Evolutionary conservation across 2,888 invertebrate species (phyloP), one percentile per base, ranked within the genome.

Genomic region (Limnephilus auricula): DNA sequence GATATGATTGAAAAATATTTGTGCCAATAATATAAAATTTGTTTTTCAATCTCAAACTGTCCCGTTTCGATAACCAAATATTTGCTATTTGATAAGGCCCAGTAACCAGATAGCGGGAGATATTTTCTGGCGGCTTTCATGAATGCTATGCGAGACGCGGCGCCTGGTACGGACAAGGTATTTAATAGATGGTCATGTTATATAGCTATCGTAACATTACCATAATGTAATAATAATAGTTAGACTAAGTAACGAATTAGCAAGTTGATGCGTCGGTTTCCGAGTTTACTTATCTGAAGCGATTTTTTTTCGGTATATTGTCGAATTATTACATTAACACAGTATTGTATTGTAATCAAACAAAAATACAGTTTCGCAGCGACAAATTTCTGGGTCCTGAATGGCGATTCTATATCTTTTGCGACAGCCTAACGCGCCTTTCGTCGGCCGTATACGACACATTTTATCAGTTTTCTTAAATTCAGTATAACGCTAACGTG

Each of bases 21-120:
- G 0, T 18, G 25, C 25, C 25, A 65, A 65, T n/a, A 65, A 25
- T 65, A 65, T 65, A 65, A 6, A 65, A 65, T n/a, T 65, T 65
- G 65, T 65, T 65, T 65, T 65, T 65, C 65, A 65, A 65, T 65
- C 50, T 65, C 45, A 15, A 80, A 15, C 80, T 82, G 34, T 82
- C 6, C 34, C 25, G 15, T 82, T 37, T 34, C 31, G 10, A 82
- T 82, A 82, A 82, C 34, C 82, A 82, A 82, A 82, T 82, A 82
- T 82, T 82, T 82, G 82, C 18, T 15, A 34, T 82, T 82, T 34
- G 82, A 82, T 82, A 82, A 82, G 34, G 82, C 82, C 82, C 65
- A 65, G 25, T n/a, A 65, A 65, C 25, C 65, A 65, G 65, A 65
- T 65, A 65, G n/a, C 65, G 25, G 65, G 65, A 65, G 65, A n/a